Percentiles rank a stretch among this genome's conserved stretches.
phyloP scores from a whole-genome alignment of 2,888 invertebrate genomes.

The Drosophila fungiperda region DNA sequence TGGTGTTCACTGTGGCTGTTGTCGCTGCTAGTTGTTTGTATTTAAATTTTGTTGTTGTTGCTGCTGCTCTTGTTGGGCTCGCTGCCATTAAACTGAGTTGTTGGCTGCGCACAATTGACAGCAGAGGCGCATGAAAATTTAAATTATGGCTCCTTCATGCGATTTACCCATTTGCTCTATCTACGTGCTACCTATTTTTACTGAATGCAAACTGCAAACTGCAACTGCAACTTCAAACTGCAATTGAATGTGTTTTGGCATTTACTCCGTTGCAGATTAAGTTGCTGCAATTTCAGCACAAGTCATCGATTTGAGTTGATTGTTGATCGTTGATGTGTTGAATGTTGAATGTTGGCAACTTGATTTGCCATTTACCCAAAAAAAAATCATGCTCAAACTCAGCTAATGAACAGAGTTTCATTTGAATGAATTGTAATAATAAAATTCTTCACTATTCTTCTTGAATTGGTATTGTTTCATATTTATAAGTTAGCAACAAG shows the following conservation, averaged over 20 bases:
- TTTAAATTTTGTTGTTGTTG: conserved; percentile 61
- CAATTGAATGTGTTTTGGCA: conserved; percentile 26
- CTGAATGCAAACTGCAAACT: conserved; percentile 21
- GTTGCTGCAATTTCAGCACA: conserved; percentile 46
- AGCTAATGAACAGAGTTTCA: background rate
- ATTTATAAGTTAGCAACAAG: background rate
- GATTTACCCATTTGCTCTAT: conserved; percentile 14
- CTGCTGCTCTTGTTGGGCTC: conserved; percentile 32
- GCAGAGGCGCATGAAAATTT: conserved; percentile 68
- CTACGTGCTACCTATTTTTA: conserved; percentile 32
- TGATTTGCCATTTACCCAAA: conserved; percentile 47
- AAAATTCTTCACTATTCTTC: background rate
- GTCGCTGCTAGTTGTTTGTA: conserved; percentile 63
- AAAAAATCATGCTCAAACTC: background rate
- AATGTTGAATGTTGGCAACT: conserved; percentile 23
- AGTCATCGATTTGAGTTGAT: conserved; percentile 22
- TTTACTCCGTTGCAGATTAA: conserved; percentile 45
- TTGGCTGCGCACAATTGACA: conserved; percentile 75
- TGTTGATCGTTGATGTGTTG: conserved; percentile 16
- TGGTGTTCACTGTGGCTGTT: conserved; percentile 7
- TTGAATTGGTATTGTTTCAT: too few relatives aligned
- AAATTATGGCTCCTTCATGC: conserved; percentile 66
- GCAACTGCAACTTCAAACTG: conserved; percentile 3
- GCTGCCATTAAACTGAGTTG: conserved; percentile 76
- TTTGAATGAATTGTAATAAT: background rate